These are phyloP conservation scores for Neoascia interrupta DNA, from an alignment of 2,888 invertebrate genomes.

Conservation along the genomic window DNA sequence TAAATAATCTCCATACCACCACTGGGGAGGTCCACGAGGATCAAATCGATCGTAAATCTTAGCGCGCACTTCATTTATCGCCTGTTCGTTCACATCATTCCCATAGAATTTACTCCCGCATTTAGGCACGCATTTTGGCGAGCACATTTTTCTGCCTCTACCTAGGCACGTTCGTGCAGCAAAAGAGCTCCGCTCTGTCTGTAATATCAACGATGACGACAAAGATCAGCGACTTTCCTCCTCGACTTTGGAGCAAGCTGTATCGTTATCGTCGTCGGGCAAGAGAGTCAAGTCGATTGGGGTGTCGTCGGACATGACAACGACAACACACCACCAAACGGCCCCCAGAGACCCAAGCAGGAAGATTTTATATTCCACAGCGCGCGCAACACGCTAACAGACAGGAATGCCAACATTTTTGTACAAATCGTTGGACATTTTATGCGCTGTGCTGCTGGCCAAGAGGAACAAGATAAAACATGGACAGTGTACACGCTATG, in stretches of 20 bases:
- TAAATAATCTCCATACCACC: constrained; percentile 60
- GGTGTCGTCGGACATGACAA: constrained; percentile 69
- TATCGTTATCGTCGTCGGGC: constrained; percentile 11
- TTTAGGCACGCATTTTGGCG: constrained; percentile 59
- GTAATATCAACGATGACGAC: constrained; percentile 53
- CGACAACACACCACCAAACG: constrained; percentile 57
- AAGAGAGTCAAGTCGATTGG: constrained; percentile 60
- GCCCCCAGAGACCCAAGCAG: too few species aligned
- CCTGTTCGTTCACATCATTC: constrained; percentile 12
- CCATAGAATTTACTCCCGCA: constrained; percentile 59
- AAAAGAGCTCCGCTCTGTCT: constrained; percentile 63
- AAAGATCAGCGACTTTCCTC: constrained; percentile 3
- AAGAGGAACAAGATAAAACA: constrained; percentile 66
- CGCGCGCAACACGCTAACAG: constrained; percentile 5
- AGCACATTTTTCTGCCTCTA: too few species aligned
- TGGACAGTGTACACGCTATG: constrained; percentile 69
- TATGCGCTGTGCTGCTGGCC: constrained; percentile 64
- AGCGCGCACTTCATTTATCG: constrained; percentile 55
- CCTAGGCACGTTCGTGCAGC: not conserved
- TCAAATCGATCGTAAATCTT: constrained; percentile 68
- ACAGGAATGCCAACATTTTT: constrained; percentile 51
- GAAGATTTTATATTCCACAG: constrained; percentile 9
- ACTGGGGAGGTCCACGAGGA: constrained; percentile 67
- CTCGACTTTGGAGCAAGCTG: not conserved
- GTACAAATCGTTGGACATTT: constrained; percentile 60